Evolutionary conservation across 2,797 vertebrate genomes (phyloP), one percentile per base, ranked within the genome.

Genomic region (Trachurus trachurus): DNA sequence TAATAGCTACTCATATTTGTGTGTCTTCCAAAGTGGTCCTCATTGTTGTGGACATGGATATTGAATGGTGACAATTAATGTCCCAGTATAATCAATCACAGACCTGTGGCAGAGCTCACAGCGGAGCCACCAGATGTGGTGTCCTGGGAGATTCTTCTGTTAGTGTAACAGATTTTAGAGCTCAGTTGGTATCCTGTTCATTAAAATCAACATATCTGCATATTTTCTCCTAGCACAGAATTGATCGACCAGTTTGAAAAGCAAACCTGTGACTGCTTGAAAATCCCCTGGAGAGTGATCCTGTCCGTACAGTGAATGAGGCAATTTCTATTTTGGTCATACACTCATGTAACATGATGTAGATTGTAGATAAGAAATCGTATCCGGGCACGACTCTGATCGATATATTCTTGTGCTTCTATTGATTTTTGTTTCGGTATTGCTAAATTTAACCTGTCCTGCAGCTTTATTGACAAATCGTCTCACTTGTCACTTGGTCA

Each of bases 261-360:
- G 59, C 58, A 52, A 81, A 86, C 49, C 22, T 13, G 39, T 70
- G 26, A 37, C 47, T n/a, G 9, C 31, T 56, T 26, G 31, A 68
- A 45, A 76, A 68, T 66, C 44, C 70, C 59, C 52, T 0, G 0
- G 21, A 50, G 64, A 66, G 47, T 50, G 53, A 42, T 80, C 50
- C 66, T 26, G 61, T 47, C 71, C 40, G 45, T 61, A 52, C 50
- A 77, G 74, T 76, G 85, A 87, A 83, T 83, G 66, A 90, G 78
- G 42, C 66, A 6, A 76, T 88, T 82, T 87, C 86, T 90, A 80
- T 89, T 88, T 90, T 34, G 39, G 81, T 64, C 77, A 58, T 63
- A 22, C 54, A 76, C 61, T 74, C 65, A 2, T 80, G 81, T 89
- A 75, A 89, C 81, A 74, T 61, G 71, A 72, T 58, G 71, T 39